Evolutionary conservation across 2,888 invertebrate genomes (phyloP), one percentile per base, ranked within the genome.

Genomic region (Netelia melanura): DNA sequence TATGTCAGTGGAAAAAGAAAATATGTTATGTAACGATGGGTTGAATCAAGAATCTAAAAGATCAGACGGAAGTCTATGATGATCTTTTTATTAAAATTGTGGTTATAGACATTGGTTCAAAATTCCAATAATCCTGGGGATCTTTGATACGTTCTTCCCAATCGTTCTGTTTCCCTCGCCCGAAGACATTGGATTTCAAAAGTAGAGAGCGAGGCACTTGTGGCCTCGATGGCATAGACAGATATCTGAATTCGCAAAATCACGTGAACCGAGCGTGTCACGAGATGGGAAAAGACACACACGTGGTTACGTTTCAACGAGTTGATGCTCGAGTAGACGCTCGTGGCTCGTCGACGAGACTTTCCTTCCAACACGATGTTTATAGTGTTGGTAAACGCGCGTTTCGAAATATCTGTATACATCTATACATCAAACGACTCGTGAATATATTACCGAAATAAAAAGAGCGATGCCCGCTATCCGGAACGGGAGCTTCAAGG

Each of bases 191-290:
- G 48, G 3, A 48, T 48, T 14, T 11, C 11, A 48, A 48, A 14
- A 14, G 10, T 14, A 14, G 3, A 3, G 48, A 14, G 48, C n/a
- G 23, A 54, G 5, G 38, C 5, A 67, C 3, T 67, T 76, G 65
- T 76, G 38, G 54, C 17, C 21, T 3, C 21, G 54, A 30, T 52
- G 54, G 67, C 44, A 54, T 3, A 43, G 11, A 21, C 38, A 11
- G 11, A 25, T 44, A 62, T 75, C 17, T 79, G 56, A 38, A 80
- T 71, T 75, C 38, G 23, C 38, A 23, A 75, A 81, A 80, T 67
- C 76, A 84, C 80, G 84, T 71, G 75, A 84, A 64, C 71, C 79
- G 62, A 71, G 79, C 83, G 83, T 83, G 83, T 65, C 58, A 56
- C 64, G 70, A 56, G 62, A 58, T 48, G 23, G 64, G 52, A 56